phyloP scores from a whole-genome alignment of 1,140 invertebrate genomes.

The Xylocopa sonorina region DNA sequence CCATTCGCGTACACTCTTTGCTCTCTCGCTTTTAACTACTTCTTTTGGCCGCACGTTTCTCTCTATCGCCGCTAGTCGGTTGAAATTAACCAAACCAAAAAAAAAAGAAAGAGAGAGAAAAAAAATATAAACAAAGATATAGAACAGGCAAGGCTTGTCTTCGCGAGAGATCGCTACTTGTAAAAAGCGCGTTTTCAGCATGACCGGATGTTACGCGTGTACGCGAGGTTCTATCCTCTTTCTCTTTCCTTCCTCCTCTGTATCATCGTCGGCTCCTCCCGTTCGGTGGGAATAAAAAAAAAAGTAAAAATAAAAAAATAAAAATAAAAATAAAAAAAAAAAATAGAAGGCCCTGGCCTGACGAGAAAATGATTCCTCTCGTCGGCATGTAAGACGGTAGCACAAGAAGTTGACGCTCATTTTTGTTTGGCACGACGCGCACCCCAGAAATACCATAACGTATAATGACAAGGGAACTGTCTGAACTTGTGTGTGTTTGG shows the following conservation, averaged over 20 bases:
- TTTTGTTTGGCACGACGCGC: conserved; percentile 89
- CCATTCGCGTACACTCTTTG: conserved; percentile 34
- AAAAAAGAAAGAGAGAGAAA: conserved; percentile 42
- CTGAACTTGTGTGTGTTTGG: conserved; percentile 59
- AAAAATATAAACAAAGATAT: conserved; percentile 37
- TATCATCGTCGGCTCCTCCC: conserved; percentile 36
- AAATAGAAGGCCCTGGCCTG: conserved; percentile 57
- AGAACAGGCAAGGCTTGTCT: conserved; percentile 57
- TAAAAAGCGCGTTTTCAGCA: conserved; percentile 11
- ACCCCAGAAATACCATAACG: conserved; percentile 62
- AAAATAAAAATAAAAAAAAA: too few relatives aligned
- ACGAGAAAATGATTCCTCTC: conserved; percentile 60
- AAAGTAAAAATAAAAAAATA: too few relatives aligned
- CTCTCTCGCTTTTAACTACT: conserved; percentile 10
- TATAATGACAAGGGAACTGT: conserved; percentile 56
- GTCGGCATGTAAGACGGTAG: conserved; percentile 75
- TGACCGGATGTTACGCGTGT: conserved; percentile 48
- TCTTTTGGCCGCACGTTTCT: conserved; percentile 19
- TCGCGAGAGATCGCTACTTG: conserved; percentile 53
- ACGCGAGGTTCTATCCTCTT: conserved; percentile 41
- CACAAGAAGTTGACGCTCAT: conserved; percentile 97
- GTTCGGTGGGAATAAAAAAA: conserved; percentile 54
- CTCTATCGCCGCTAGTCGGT: conserved; percentile 41
- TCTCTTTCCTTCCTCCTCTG: conserved; percentile 53
- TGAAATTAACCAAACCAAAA: conserved; percentile 40